Base-by-base conservation (phyloP, 2,888 invertebrate species). In the Trypoxylon attenuatum region DNA sequence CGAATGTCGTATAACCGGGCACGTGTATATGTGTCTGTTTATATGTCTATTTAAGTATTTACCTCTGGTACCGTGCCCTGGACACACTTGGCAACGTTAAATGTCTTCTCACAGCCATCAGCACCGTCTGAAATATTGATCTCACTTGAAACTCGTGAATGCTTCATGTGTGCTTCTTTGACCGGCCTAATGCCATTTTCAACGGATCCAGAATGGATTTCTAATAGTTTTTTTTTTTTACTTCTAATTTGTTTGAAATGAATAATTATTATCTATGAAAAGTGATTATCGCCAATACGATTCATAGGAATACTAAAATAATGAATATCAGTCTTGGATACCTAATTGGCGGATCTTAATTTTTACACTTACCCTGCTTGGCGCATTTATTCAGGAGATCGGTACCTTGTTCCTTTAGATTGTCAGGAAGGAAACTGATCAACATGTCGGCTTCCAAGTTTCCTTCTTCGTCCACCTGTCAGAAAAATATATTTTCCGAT, bases 391-490 rank as follows among this genome's bases (percentile, higher is more conserved):
- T 38, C 2, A 86, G 27, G 29, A 77, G 49, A 0, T 57, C 49
- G 2, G 21, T 8, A 10, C 80, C 84, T 5, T 13, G 29, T 0
- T 2, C 69, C 22, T 80, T 77, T 19, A 83, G 18, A 0, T 66
- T 5, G 0, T 82, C 84, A 0, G 86, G 86, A 8, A 86, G 27
- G 15, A 86, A 64, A 16, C 83, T 78, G 6, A 83, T 8, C 57
- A 86, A 50, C 80, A 85, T 82, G 6, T 85, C 86, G 0, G 42
- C 21, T 21, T 86, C 85, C 8, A 86, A 33, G 2, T 78, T 65
- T 2, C 78, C 85, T 1, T 84, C 82, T 0, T 85, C 85, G 57
- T 85, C 85, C 22, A 79, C 76, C 86, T 86, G n/a, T 33, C 8
- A 13, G 13, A 8, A 27, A 27, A 49, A 23, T n/a, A n/a, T n/a